These are phyloP conservation scores for Antitype chi DNA, from an alignment of 2,888 invertebrate genomes.

Conservation along the genomic window DNA sequence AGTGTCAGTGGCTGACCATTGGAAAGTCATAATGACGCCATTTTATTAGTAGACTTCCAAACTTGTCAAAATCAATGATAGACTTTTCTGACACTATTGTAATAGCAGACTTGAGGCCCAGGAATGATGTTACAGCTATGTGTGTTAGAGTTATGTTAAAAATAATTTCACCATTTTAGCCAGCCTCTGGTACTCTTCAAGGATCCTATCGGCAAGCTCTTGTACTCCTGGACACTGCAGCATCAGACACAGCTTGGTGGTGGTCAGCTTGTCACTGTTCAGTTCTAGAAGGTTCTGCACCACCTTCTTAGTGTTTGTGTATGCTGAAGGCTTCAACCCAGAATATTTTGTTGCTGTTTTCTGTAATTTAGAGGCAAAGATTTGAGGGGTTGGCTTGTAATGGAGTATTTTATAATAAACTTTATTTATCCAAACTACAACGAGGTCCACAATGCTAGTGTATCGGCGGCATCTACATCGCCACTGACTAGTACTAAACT, in stretches of 20 bases:
- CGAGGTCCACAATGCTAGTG: neutral
- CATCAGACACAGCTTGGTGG: constrained; percentile 90
- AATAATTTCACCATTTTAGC: constrained; percentile 80
- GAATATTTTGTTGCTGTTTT: constrained; percentile 91
- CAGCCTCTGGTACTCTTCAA: constrained; percentile 87
- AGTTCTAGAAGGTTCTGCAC: constrained; percentile 91
- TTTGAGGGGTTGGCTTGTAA: neutral
- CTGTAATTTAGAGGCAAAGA: constrained; percentile 77
- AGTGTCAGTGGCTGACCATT: no score
- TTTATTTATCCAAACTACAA: neutral
- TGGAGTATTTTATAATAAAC: neutral
- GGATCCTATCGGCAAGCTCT: constrained; percentile 89
- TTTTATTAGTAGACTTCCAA: no score
- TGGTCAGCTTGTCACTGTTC: constrained; percentile 86
- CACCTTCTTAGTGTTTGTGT: constrained; percentile 89
- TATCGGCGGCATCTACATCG: no score
- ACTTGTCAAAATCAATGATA: no score
- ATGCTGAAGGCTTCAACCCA: constrained; percentile 89
- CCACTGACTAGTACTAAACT: no score
- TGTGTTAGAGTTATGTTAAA: neutral
- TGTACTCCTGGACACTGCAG: constrained; percentile 87
- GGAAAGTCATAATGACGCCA: no score
- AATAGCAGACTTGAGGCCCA: no score
- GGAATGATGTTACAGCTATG: no score
- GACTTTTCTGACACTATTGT: no score